Evolutionary conservation across 2,888 invertebrate genomes (phyloP), one percentile per base, ranked within the genome.

Genomic region (Loripinus fragilis): DNA sequence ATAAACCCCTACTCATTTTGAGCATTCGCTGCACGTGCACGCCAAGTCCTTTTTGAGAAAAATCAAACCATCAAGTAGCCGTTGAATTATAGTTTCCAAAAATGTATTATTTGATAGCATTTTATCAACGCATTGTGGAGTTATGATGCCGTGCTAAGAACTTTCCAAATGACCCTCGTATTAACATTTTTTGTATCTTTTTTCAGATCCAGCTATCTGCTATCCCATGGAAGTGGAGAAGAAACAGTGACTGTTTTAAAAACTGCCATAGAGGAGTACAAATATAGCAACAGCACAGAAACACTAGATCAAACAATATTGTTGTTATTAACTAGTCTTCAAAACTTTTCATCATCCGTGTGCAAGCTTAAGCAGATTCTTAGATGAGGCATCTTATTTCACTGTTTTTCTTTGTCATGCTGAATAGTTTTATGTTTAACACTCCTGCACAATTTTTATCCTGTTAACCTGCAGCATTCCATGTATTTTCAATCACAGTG

Each of bases 251-350:
- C 30, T 17, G 60, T 60, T 33, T 3, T 60, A 17, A 33, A 30
- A 25, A 33, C 17, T 60, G 60, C 33, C 33, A 20, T 60, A 33
- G 60, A 30, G 1, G 17, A 60, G 33, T 60, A 33, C 28, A 30
- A 30, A 20, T 5, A 33, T 2, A 60, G 28, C 7, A 23, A 33
- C 5, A 28, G 33, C 8, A 20, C 2, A 17, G 17, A 60, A 33
- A 60, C 20, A 60, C 33, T 60, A 1, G 23, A 60, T 23, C 25
- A 33, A 33, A 15, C 17, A 3, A 1, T 60, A 8, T 60, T 33
- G 3, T 25, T 60, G 60, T 60, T 33, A 3, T 33, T 60, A 33
- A 33, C 60, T 60, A 60, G 60, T 60, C 60, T 60, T 20, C 33
- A 60, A 20, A 60, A 60, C 20, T 60, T 60, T 2, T 30, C 60